These are phyloP conservation scores for Tortricodes alternella DNA, from an alignment of 2,888 invertebrate species.

Conservation along the genomic window DNA sequence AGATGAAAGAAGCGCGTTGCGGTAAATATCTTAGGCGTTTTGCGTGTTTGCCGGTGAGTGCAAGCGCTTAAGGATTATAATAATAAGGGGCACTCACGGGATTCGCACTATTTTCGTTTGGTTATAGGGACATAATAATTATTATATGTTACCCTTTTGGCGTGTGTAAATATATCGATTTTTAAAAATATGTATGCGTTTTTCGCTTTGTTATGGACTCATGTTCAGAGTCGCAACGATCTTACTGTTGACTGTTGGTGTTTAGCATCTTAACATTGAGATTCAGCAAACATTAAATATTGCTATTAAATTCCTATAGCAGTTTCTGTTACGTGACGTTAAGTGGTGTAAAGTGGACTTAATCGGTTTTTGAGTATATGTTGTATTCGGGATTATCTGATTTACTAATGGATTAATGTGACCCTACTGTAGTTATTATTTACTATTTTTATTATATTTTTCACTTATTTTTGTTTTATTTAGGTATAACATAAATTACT, in stretches of 20 bases:
- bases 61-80: slow-evolving; percentile 43
- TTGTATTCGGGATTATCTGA: slow-evolving; percentile 4
- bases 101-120: slow-evolving; percentile 6
- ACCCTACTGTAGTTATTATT: slow-evolving; percentile 45
- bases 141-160: too few relatives aligned
- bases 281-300: too few relatives aligned
- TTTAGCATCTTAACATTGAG: too few relatives aligned
- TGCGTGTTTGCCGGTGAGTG: slow-evolving; percentile 74
- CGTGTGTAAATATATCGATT: too few relatives aligned
- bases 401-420: slow-evolving; percentile 45
- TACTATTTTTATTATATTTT: slow-evolving; percentile 7
- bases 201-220: neutral
- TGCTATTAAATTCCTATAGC: neutral
- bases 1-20: slow-evolving; percentile 76
- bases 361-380: neutral
- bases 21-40: slow-evolving; percentile 70
- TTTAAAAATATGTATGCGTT: too few relatives aligned
- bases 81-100: slow-evolving; percentile 1
- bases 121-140: neutral
- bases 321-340: slow-evolving; percentile 1
- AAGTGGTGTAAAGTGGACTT: neutral
- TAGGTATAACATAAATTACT: neutral
- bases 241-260: too few relatives aligned
- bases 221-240: too few relatives aligned
- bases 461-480: slow-evolving; percentile 8